phyloP scores from a whole-genome alignment of 2,113 vertebrate genomes.

The Oreochromis tanganicae region DNA sequence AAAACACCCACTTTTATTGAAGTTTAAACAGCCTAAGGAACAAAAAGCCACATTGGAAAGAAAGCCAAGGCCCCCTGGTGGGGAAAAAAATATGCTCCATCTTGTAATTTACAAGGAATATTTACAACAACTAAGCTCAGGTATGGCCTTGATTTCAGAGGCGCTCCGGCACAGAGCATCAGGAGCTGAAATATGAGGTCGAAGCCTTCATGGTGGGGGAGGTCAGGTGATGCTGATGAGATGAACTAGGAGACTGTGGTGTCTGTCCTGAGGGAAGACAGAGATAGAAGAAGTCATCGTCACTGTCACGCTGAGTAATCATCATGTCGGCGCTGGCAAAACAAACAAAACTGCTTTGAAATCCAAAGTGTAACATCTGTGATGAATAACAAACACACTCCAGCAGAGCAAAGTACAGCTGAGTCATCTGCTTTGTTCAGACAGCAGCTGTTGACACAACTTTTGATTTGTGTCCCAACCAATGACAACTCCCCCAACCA shows the following conservation, averaged over 20 bases:
- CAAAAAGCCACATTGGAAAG: background rate
- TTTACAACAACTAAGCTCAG: background rate
- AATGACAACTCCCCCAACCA: background rate
- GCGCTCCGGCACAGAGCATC: slow-evolving; percentile 1
- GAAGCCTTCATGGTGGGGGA: slow-evolving; percentile 55
- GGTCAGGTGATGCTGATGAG: slow-evolving; percentile 60
- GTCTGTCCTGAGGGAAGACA: slow-evolving; percentile 43
- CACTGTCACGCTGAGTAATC: background rate
- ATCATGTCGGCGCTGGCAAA: background rate
- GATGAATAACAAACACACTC: background rate
- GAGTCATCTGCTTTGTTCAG: background rate
- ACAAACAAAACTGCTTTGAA: background rate
- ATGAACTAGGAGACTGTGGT: slow-evolving; percentile 47
- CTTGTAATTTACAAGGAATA: background rate
- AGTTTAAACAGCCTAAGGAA: background rate
- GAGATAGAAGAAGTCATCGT: background rate
- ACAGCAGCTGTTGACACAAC: background rate
- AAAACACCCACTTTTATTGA: background rate
- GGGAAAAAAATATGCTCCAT: background rate
- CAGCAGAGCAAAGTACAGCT: background rate
- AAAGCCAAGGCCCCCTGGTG: background rate
- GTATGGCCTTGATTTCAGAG: background rate
- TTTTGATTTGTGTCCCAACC: background rate
- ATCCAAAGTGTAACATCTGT: background rate
- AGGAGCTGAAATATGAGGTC: slow-evolving; percentile 66